These are phyloP conservation scores for Trichomycterus rosablanca DNA, from an alignment of 2,113 vertebrate species.

Conservation along the genomic window DNA sequence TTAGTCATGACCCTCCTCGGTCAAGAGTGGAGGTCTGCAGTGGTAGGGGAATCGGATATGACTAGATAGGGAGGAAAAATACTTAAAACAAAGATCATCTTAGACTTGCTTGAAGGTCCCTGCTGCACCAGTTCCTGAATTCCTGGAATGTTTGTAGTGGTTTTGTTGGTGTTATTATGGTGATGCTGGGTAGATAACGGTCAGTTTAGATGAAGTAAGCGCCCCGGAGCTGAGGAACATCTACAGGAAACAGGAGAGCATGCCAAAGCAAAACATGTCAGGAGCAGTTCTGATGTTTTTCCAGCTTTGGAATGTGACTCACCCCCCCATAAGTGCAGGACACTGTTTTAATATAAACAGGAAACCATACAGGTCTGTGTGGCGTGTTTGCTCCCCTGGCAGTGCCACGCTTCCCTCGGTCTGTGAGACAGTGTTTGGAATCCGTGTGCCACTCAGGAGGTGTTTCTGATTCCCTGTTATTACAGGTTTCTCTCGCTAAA, in stretches of 20 bases:
- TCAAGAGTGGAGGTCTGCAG: too few relatives aligned
- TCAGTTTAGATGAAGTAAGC: not conserved
- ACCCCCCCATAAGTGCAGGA: not conserved
- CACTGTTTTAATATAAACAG: conserved; percentile 8
- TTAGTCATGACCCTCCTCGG: too few relatives aligned
- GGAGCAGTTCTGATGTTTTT: conserved; percentile 29
- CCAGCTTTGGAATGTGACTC: conserved; percentile 17
- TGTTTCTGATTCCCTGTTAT: too few relatives aligned
- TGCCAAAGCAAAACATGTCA: conserved; percentile 23
- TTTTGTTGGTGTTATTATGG: too few relatives aligned
- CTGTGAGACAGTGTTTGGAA: too few relatives aligned
- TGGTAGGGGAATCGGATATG: too few relatives aligned
- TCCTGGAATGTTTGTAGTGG: not conserved
- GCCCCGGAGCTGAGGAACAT: not conserved
- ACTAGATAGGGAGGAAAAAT: too few relatives aligned
- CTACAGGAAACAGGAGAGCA: conserved; percentile 1
- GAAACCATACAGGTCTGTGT: conserved; percentile 4
- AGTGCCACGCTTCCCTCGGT: not conserved
- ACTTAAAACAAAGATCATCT: too few relatives aligned
- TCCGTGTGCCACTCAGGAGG: too few relatives aligned
- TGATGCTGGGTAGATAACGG: not conserved
- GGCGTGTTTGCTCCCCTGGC: not conserved
- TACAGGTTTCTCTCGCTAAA: too few relatives aligned
- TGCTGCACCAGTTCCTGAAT: not conserved
- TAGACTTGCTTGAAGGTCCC: not conserved